A percentile compares a stretch with the other conserved stretches of the same genome.
phyloP scores from a whole-genome alignment of 2,888 invertebrate genomes.

The Melieria crassipennis region DNA sequence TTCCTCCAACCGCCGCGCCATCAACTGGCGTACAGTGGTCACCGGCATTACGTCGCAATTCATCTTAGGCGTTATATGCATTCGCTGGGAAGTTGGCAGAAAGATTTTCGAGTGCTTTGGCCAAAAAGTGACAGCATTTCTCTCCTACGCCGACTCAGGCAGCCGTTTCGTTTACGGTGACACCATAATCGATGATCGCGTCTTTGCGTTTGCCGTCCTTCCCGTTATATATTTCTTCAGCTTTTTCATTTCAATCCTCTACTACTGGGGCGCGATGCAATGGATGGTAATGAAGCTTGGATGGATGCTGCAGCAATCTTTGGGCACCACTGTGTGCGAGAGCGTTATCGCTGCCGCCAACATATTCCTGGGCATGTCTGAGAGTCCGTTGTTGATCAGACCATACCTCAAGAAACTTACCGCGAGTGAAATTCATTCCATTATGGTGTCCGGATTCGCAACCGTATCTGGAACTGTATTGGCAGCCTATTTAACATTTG shows the following conservation, averaged over 20 bases:
- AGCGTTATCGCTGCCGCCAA: constrained; percentile 93
- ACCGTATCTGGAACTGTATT: constrained; percentile 94
- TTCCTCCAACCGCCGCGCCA: constrained; percentile 71
- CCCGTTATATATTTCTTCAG: constrained; percentile 95
- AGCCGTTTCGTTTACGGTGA: constrained; percentile 87
- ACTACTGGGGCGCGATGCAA: constrained; percentile 90
- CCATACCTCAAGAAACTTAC: constrained; percentile 87
- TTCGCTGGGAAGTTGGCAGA: constrained; percentile 85
- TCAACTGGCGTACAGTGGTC: constrained; percentile 83
- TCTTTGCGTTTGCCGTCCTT: constrained; percentile 90
- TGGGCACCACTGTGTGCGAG: constrained; percentile 94
- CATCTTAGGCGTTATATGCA: constrained; percentile 82
- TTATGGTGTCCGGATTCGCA: constrained; percentile 95
- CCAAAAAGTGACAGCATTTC: constrained; percentile 75
- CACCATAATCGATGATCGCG: constrained; percentile 69
- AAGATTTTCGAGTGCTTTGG: constrained; percentile 72
- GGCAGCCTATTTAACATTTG: constrained; percentile 91
- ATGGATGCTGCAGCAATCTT: constrained; percentile 74
- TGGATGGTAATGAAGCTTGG: constrained; percentile 84
- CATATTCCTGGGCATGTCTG: constrained; percentile 93
- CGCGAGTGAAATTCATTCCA: constrained; percentile 89
- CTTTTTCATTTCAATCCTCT: constrained; percentile 87
- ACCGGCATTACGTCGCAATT: constrained; percentile 87
- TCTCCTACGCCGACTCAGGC: constrained; percentile 82
- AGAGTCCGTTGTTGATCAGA: constrained; percentile 87